phyloP scores from a whole-genome alignment of 2,797 vertebrate genomes.

The Spea hammondii region DNA sequence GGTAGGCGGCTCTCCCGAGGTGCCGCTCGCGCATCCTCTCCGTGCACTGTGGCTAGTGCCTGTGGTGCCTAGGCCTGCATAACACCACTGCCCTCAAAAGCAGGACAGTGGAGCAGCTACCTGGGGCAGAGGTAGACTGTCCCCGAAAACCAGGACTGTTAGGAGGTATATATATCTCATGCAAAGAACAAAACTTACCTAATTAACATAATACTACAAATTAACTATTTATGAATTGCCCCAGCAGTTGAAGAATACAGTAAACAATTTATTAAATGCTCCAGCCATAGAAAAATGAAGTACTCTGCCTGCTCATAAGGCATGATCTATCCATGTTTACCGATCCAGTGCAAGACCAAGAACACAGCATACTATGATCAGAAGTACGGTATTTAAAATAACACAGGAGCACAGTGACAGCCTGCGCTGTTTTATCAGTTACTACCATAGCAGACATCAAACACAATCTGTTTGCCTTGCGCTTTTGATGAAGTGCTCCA shows the following conservation, averaged over 20 bases:
- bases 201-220: neutral
- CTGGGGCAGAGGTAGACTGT: no score
- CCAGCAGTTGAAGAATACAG: neutral
- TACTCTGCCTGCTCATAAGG: slow-evolving; percentile 37
- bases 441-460: slow-evolving; percentile 62
- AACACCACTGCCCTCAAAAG: no score
- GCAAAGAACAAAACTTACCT: neutral
- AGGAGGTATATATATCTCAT: no score
- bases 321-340: slow-evolving; percentile 58
- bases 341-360: slow-evolving; percentile 79
- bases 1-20: no score
- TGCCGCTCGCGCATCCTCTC: no score
- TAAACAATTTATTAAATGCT: no score
- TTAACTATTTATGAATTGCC: slow-evolving; percentile 27
- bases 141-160: no score
- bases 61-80: no score
- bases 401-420: slow-evolving; percentile 61
- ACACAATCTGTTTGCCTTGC: slow-evolving; percentile 66
- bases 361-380: slow-evolving; percentile 66
- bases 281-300: no score
- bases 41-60: no score
- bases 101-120: no score
- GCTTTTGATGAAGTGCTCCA: slow-evolving; percentile 62
- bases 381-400: slow-evolving; percentile 58
- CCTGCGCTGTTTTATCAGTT: slow-evolving; percentile 61